phyloP scores from a whole-genome alignment of 2,888 invertebrate genomes.

The Nomada ferruginata region DNA sequence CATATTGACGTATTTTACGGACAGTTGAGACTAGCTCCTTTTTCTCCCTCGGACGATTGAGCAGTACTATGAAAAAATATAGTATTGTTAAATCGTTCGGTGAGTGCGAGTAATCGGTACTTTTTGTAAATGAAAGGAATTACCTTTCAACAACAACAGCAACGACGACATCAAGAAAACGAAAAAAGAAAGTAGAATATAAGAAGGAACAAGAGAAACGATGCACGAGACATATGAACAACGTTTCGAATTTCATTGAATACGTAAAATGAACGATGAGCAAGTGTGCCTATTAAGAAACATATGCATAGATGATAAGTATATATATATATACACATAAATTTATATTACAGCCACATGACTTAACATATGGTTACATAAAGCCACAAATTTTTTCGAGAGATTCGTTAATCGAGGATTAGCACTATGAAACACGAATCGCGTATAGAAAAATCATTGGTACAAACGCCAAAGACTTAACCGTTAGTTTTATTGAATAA shows the following conservation, averaged over 20 bases:
- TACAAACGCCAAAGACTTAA: conserved; percentile 83
- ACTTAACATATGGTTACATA: conserved; percentile 29
- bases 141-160: not conserved
- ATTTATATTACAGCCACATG: conserved; percentile 23
- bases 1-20: conserved; percentile 7
- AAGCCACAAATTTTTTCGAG: conserved; percentile 33
- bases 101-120: not conserved
- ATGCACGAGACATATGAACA: conserved; percentile 17
- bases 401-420: conserved; percentile 25
- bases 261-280: conserved; percentile 5
- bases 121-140: not conserved
- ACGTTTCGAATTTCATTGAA: conserved; percentile 11
- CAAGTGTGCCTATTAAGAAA: conserved; percentile 38
- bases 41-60: conserved; percentile 31
- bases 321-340: conserved; percentile 10
- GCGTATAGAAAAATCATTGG: conserved; percentile 73
- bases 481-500: conserved; percentile 74
- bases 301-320: conserved; percentile 37
- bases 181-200: no score
- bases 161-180: no score
- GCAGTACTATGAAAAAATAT: not conserved
- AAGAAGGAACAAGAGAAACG: not conserved
- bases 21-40: conserved; percentile 22
- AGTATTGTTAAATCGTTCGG: conserved; percentile 2
- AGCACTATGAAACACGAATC: conserved; percentile 5